A percentile compares a stretch with the other conserved stretches of the same genome.
Evolutionary conservation across 2,113 vertebrate genomes (phyloP).

Genomic region (Procavia capensis): DNA sequence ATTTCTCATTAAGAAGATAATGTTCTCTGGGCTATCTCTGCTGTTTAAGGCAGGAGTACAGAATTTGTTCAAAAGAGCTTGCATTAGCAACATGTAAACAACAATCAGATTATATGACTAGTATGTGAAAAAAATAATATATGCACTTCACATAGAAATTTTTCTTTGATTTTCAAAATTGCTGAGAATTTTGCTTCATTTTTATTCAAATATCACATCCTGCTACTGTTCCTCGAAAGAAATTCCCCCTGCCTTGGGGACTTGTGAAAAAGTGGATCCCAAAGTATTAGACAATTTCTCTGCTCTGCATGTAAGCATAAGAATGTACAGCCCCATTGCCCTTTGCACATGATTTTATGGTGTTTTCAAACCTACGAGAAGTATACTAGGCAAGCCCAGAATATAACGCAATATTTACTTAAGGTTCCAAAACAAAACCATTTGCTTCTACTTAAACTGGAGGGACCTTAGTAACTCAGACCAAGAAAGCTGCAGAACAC

Average conservation of each 20-base stretch:
- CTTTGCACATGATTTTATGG: neutral
- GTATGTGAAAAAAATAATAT: neutral
- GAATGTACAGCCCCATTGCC: neutral
- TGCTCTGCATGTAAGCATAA: neutral
- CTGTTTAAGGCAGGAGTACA: neutral
- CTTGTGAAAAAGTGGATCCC: neutral
- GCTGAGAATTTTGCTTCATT: constrained; percentile 1
- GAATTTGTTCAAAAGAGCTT: constrained; percentile 29
- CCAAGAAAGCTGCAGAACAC: neutral
- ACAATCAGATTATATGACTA: neutral
- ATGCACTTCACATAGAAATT: neutral
- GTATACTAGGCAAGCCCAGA: neutral
- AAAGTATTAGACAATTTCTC: neutral
- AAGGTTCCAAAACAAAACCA: neutral
- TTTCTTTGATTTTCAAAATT: constrained; percentile 44
- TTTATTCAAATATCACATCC: neutral
- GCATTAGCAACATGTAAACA: neutral
- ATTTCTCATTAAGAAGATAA: constrained; percentile 70
- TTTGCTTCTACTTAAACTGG: neutral
- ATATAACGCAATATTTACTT: neutral
- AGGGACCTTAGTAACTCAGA: neutral
- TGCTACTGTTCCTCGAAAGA: neutral
- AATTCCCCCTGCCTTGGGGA: neutral
- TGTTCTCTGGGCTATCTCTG: constrained; percentile 60
- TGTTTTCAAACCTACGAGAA: neutral